phyloP scores from a whole-genome alignment of 2,888 invertebrate genomes.

The Eumerus sabulonum region DNA sequence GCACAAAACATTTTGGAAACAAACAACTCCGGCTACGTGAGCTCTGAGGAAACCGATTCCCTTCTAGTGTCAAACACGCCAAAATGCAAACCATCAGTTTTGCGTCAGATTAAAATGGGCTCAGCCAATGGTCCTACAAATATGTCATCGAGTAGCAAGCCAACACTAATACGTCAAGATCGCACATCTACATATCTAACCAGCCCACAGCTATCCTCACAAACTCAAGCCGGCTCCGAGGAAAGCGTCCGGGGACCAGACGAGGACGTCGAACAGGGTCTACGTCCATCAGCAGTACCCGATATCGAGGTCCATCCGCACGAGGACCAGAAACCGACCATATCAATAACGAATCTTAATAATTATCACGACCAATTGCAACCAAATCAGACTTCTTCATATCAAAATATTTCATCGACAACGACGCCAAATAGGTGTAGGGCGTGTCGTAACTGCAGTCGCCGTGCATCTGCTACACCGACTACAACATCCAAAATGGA shows the following conservation, averaged over 20 bases:
- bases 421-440: conserved; percentile 81
- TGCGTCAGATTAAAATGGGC: conserved; percentile 76
- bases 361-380: conserved; percentile 80
- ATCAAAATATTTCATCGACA: conserved; percentile 81
- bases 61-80: conserved; percentile 82
- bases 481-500: conserved; percentile 88
- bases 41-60: conserved; percentile 91
- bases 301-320: conserved; percentile 81
- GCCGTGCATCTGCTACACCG: conserved; percentile 90
- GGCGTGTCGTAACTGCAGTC: conserved; percentile 85
- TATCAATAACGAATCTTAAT: conserved; percentile 73
- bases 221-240: conserved; percentile 87
- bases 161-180: conserved; percentile 91
- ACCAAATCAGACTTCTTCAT: conserved; percentile 78
- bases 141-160: conserved; percentile 82
- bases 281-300: conserved; percentile 78
- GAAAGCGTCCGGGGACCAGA: conserved; percentile 84
- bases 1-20: conserved; percentile 81
- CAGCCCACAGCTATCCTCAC: conserved; percentile 84
- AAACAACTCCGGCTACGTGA: conserved; percentile 84
- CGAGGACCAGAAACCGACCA: conserved; percentile 78
- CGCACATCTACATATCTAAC: conserved; percentile 88
- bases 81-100: conserved; percentile 76
- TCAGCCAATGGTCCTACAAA: conserved; percentile 77
- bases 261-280: conserved; percentile 78